phyloP scores from a whole-genome alignment of 2,888 invertebrate genomes.

The Drosophila longiperda region DNA sequence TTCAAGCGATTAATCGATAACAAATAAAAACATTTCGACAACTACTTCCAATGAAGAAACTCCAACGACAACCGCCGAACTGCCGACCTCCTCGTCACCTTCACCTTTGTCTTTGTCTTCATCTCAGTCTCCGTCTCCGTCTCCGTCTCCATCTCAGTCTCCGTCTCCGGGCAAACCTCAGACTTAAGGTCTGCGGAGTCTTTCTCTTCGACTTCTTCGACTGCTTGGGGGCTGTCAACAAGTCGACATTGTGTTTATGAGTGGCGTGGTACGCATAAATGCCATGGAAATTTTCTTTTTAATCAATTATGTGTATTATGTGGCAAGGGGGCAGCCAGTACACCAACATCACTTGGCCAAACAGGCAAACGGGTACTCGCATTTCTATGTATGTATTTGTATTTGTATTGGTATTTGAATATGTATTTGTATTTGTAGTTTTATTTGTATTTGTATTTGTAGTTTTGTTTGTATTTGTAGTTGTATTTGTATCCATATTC shows the following conservation, averaged over 20 bases:
- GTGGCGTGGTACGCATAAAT: slow-evolving; percentile 80
- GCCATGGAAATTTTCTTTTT: slow-evolving; percentile 81
- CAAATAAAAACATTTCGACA: slow-evolving; percentile 81
- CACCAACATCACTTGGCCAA: slow-evolving; percentile 39
- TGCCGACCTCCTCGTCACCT: neutral
- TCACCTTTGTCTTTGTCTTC: neutral
- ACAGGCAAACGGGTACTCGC: slow-evolving; percentile 28
- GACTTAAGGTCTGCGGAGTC: slow-evolving; percentile 1
- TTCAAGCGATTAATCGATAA: slow-evolving; percentile 80
- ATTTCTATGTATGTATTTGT: slow-evolving; percentile 6
- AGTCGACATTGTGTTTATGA: slow-evolving; percentile 76
- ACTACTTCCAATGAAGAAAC: slow-evolving; percentile 74
- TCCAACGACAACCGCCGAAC: slow-evolving; percentile 15
- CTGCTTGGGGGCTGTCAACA: slow-evolving; percentile 67
- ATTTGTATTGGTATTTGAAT: slow-evolving; percentile 27
- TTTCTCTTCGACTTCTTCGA: slow-evolving; percentile 3
- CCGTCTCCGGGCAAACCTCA: neutral
- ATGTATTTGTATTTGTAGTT: slow-evolving; percentile 12
- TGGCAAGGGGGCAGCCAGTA: slow-evolving; percentile 53
- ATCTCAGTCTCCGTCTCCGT: neutral
- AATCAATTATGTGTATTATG: slow-evolving; percentile 78
- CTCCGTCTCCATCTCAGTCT: neutral
- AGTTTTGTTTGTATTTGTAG: slow-evolving; percentile 19
- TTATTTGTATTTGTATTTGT: slow-evolving; percentile 25
- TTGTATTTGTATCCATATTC: slow-evolving; percentile 35